phyloP scores from a whole-genome alignment of 2,113 vertebrate genomes.

The Odocoileus virginianus region DNA sequence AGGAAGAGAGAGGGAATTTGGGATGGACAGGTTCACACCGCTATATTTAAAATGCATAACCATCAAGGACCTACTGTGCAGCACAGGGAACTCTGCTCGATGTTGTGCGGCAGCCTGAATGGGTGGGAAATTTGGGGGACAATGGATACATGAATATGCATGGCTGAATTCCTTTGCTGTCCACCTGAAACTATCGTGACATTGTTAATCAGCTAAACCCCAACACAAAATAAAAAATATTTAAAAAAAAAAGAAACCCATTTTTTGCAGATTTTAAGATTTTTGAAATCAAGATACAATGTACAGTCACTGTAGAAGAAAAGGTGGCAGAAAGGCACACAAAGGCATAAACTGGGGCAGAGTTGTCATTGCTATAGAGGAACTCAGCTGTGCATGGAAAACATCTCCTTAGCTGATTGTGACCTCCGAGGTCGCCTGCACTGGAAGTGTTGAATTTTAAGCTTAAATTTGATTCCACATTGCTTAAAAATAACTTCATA shows the following conservation, averaged over 20 bases:
- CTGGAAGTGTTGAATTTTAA: background rate
- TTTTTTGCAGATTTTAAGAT: background rate
- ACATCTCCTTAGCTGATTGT: background rate
- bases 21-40: background rate
- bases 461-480: background rate
- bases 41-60: background rate
- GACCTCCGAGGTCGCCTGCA: background rate
- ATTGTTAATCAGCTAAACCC: background rate
- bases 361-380: background rate
- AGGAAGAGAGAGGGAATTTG: background rate
- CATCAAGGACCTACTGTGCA: background rate
- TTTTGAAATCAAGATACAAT: background rate
- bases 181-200: background rate
- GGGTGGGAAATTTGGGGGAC: background rate
- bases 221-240: background rate
- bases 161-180: background rate
- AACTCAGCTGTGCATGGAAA: background rate
- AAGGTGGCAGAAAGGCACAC: background rate
- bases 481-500: slow-evolving; percentile 22
- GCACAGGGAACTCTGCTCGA: background rate
- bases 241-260: background rate
- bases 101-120: background rate
- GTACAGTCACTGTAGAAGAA: background rate
- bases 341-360: background rate
- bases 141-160: background rate